These are phyloP conservation scores for Taenioides sp. DNA, from an alignment of 2,797 vertebrate species.

Conservation along the genomic window DNA sequence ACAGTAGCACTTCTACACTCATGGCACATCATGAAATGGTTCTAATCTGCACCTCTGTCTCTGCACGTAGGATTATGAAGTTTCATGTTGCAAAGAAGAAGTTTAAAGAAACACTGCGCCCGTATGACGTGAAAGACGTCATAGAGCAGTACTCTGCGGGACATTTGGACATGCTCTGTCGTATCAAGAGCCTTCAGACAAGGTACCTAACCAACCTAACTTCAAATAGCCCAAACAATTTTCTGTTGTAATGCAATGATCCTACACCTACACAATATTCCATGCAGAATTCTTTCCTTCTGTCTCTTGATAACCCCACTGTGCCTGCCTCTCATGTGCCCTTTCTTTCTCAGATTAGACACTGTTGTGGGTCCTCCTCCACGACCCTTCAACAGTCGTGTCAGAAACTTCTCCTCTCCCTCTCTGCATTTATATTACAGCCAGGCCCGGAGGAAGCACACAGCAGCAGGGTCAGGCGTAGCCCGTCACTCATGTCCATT, in stretches of 20 bases:
- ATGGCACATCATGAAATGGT: neutral
- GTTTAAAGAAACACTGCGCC: constrained; percentile 96
- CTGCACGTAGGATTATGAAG: constrained; percentile 89
- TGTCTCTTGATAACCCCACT: neutral
- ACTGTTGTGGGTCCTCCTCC: constrained; percentile 72
- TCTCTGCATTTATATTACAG: constrained; percentile 76
- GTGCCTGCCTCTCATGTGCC: constrained; percentile 37
- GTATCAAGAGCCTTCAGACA: constrained; percentile 97
- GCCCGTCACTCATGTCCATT: constrained; percentile 23
- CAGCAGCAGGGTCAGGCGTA: constrained; percentile 62
- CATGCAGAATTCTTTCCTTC: neutral
- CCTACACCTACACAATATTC: neutral
- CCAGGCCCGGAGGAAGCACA: constrained; percentile 66
- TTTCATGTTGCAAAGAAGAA: constrained; percentile 98
- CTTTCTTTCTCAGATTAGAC: constrained; percentile 71
- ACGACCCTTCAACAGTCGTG: constrained; percentile 54
- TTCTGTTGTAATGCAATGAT: neutral
- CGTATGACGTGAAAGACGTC: constrained; percentile 98
- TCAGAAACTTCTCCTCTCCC: constrained; percentile 74
- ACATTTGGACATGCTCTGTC: constrained; percentile 97
- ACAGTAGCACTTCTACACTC: neutral
- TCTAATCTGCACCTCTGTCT: neutral
- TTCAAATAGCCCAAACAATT: neutral
- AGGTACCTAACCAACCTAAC: constrained; percentile 72
- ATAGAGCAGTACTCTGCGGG: constrained; percentile 99